phyloP scores from a whole-genome alignment of 2,888 invertebrate genomes.

The Callosobruchus maculatus region DNA sequence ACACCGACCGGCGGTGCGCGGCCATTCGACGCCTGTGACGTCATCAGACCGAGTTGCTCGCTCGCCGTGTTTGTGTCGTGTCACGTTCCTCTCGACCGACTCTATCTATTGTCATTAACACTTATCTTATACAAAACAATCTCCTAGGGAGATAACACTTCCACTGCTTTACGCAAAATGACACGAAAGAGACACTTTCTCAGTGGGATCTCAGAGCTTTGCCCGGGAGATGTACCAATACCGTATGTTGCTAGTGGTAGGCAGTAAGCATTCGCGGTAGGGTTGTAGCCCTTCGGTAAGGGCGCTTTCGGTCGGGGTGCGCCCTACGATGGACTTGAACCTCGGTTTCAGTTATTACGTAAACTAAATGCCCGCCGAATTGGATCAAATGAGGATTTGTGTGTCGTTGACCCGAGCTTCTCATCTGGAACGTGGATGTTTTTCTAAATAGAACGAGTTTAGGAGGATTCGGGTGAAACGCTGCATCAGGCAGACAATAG shows the following conservation, averaged over 20 bases:
- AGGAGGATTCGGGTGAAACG: background rate
- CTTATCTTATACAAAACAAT: background rate
- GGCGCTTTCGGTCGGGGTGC: background rate
- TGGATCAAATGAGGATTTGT: background rate
- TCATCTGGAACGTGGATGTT: background rate
- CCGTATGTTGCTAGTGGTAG: background rate
- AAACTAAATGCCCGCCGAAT: background rate
- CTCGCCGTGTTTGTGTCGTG: slow-evolving; percentile 6
- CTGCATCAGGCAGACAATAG: background rate
- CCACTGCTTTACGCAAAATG: background rate
- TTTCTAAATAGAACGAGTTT: background rate
- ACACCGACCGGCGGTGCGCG: background rate
- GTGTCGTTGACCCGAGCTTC: background rate
- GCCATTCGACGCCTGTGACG: background rate
- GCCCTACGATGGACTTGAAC: background rate
- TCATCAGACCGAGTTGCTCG: slow-evolving; percentile 7
- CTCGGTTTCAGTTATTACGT: background rate
- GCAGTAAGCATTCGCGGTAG: background rate
- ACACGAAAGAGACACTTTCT: background rate
- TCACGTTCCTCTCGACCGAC: slow-evolving; percentile 4
- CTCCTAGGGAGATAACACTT: background rate
- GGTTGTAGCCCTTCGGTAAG: background rate
- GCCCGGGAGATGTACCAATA: background rate
- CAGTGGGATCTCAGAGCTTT: background rate
- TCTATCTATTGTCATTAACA: background rate